Conservation (phyloP, 2,113 vertebrate species). For the Tragelaphus buxtoni region DNA sequence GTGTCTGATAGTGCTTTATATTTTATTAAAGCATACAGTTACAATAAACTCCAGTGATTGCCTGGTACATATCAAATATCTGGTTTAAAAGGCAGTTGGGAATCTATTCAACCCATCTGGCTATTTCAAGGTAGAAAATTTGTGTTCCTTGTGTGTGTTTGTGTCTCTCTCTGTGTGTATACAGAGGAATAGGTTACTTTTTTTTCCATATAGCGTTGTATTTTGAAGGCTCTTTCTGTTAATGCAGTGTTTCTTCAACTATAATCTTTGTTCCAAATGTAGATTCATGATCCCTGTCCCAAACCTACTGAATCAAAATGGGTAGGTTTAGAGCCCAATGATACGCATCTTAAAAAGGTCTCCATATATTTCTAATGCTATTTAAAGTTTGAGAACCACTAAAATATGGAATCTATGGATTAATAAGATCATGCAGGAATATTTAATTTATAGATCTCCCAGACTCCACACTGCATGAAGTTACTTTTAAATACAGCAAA, state of each 20-base stretch:
- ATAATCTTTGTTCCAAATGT: not conserved
- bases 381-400: not conserved
- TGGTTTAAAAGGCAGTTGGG: not conserved
- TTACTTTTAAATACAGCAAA: not conserved
- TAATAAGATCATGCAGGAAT: not conserved
- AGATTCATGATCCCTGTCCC: not conserved
- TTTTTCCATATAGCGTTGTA: not conserved
- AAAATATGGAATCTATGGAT: not conserved
- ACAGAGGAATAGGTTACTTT: not conserved
- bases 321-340: not conserved
- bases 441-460: not conserved
- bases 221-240: not conserved
- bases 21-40: conserved; percentile 18
- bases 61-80: not conserved
- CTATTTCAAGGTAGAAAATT: not conserved
- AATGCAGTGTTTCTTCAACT: not conserved
- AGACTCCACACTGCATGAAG: not conserved
- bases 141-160: not conserved
- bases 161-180: not conserved
- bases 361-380: not conserved
- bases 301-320: not conserved
- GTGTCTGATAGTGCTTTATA: not conserved
- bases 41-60: not conserved
- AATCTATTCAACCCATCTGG: not conserved
- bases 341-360: not conserved